Conservation (phyloP, 1,140 invertebrate species). For the Armadillidium nasatum region DNA sequence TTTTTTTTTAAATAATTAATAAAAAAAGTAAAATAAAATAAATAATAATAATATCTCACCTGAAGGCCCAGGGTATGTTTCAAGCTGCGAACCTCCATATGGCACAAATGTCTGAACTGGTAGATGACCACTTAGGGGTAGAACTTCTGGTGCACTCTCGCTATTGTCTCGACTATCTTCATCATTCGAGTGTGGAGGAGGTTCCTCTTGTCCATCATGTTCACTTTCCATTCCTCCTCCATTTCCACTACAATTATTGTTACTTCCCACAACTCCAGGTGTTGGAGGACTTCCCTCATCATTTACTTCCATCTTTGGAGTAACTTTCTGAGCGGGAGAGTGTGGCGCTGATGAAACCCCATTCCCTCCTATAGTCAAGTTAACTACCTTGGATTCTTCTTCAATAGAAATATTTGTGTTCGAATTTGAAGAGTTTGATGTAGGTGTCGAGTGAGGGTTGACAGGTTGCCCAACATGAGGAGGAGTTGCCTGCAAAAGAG, state of each 20-base stretch:
- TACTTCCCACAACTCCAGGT: neutral
- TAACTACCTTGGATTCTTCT: neutral
- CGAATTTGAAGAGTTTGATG: neutral
- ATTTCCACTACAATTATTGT: neutral
- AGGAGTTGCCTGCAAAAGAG: neutral
- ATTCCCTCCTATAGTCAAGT: neutral
- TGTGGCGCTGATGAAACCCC: neutral
- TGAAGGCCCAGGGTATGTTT: neutral
- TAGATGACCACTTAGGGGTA: neutral
- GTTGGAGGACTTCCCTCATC: neutral
- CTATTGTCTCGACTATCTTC: constrained; percentile 23
- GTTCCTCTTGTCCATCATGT: constrained; percentile 22
- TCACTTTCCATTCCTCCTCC: constrained; percentile 21
- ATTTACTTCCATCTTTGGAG: neutral
- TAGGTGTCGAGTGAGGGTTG: neutral
- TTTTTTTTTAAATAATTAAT: too few relatives aligned
- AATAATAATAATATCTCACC: neutral
- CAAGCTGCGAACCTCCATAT: neutral
- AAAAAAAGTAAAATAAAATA: too few relatives aligned
- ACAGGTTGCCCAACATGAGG: neutral
- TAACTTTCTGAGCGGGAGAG: neutral
- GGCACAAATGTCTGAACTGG: neutral
- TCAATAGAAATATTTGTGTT: neutral
- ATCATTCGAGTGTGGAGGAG: constrained; percentile 22
- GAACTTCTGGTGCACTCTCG: neutral